Evolutionary conservation across 1,140 invertebrate genomes (phyloP).

Genomic region (Lordiphosa collinella): DNA sequence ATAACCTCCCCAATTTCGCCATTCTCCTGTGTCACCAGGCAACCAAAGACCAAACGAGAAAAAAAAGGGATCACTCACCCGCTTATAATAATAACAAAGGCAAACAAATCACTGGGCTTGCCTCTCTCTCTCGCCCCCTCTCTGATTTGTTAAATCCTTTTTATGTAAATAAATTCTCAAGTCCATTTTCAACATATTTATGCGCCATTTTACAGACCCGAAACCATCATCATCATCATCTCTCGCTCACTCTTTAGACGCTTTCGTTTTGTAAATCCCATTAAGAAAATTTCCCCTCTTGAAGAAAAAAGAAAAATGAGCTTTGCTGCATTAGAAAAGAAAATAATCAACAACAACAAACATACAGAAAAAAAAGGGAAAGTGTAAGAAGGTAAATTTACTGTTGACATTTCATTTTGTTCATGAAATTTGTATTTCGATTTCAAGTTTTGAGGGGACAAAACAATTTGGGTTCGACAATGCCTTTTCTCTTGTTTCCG

Average conservation of each 20-base stretch:
- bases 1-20: slow-evolving; percentile 25
- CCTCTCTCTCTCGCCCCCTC: slow-evolving; percentile 9
- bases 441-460: slow-evolving; percentile 24
- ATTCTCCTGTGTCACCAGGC: slow-evolving; percentile 36
- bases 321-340: slow-evolving; percentile 73
- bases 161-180: slow-evolving; percentile 77
- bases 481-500: slow-evolving; percentile 23
- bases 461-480: not conserved
- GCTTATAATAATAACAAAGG: slow-evolving; percentile 73
- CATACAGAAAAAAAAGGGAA: slow-evolving; percentile 3
- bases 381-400: slow-evolving; percentile 35
- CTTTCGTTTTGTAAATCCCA: slow-evolving; percentile 63
- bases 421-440: slow-evolving; percentile 63
- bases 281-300: slow-evolving; percentile 51
- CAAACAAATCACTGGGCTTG: slow-evolving; percentile 62
- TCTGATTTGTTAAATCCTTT: slow-evolving; percentile 73
- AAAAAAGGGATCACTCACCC: slow-evolving; percentile 61
- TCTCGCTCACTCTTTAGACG: slow-evolving; percentile 18
- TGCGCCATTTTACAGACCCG: slow-evolving; percentile 65
- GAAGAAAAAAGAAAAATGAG: slow-evolving; percentile 70
- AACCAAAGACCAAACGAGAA: slow-evolving; percentile 23
- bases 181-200: slow-evolving; percentile 77
- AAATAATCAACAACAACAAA: slow-evolving; percentile 8
- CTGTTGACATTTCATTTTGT: slow-evolving; percentile 76
- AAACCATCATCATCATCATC: slow-evolving; percentile 3